Conservation (phyloP, 2,888 invertebrate genomes). For the Lysandra coridon region DNA sequence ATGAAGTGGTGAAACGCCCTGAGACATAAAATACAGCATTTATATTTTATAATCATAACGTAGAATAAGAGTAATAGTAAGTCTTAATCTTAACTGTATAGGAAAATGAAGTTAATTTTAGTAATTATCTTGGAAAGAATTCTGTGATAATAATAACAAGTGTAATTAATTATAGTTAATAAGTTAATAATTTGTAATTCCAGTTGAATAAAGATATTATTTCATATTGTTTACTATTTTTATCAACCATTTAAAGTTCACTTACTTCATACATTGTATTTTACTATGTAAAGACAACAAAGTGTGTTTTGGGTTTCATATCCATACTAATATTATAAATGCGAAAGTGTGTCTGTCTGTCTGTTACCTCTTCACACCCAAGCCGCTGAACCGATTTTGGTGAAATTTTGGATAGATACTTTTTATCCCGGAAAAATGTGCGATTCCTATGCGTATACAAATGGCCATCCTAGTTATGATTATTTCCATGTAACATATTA, state of each 20-base stretch:
- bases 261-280: not conserved
- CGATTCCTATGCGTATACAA: no score
- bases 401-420: no score
- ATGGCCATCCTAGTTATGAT: no score
- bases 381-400: no score
- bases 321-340: no score
- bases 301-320: no score
- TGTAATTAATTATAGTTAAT: not conserved
- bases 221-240: not conserved
- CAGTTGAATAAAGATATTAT: not conserved
- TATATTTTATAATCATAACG: not conserved
- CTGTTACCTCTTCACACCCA: no score
- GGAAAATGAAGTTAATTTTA: not conserved
- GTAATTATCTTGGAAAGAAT: not conserved
- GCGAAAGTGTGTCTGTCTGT: no score
- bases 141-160: slow-evolving; percentile 20
- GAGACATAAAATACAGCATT: not conserved
- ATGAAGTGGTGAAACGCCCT: no score
- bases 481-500: no score
- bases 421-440: no score
- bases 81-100: not conserved
- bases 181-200: not conserved
- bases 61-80: not conserved
- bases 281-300: not conserved
- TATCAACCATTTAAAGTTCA: not conserved